Percentiles rank a stretch among this genome's conserved stretches.
Evolutionary conservation across 1,140 invertebrate species (phyloP).

Genomic region (Harpegnathos saltator): DNA sequence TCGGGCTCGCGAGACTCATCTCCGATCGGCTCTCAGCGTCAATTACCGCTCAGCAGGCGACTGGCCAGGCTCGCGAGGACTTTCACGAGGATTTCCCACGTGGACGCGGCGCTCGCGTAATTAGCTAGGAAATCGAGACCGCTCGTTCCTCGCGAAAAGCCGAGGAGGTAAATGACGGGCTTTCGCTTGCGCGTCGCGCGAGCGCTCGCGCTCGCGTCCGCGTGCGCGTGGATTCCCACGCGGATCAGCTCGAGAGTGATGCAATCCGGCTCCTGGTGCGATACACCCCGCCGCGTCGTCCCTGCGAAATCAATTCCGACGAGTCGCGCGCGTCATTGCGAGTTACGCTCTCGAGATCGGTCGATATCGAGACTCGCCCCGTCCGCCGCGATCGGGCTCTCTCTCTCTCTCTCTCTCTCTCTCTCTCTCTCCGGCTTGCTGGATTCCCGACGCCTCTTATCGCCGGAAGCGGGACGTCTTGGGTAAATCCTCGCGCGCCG

Average conservation of each 20-base stretch:
- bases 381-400: too few species aligned
- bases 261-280: neutral
- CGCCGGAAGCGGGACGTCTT: slow-evolving; percentile 20
- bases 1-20: too few species aligned
- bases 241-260: neutral
- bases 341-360: neutral
- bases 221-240: neutral
- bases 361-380: too few species aligned
- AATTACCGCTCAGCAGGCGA: too few species aligned
- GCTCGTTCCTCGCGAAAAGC: slow-evolving; percentile 14
- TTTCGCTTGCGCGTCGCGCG: neutral
- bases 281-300: too few species aligned
- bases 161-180: neutral
- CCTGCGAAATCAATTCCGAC: too few species aligned
- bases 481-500: slow-evolving; percentile 43
- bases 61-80: too few species aligned
- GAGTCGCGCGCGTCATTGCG: neutral
- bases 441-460: slow-evolving; percentile 4
- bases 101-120: slow-evolving; percentile 18
- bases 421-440: neutral
- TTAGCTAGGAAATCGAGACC: slow-evolving; percentile 19
- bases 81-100: slow-evolving; percentile 53
- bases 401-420: too few species aligned
- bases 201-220: too few species aligned
- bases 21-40: too few species aligned